Evolutionary conservation across 37 sponge, comb jelly and placozoan genomes (phyloP).

Genomic region (Aplysina aerophoba): DNA sequence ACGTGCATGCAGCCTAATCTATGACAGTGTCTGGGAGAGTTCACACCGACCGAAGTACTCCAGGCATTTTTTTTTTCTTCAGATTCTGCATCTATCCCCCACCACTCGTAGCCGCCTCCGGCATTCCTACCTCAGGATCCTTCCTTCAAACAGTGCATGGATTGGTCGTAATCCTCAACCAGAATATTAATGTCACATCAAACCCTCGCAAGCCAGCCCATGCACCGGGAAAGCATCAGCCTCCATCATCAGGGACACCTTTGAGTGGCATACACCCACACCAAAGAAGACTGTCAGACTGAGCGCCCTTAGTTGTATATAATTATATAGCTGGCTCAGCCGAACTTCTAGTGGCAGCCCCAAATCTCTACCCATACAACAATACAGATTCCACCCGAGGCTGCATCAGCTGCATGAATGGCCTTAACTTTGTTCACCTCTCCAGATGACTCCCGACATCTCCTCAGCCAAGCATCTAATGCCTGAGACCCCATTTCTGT

Average conservation of each 20-base stretch:
- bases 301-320: constrained; percentile 3
- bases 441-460: not conserved
- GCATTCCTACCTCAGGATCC: constrained; percentile 9
- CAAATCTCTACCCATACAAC: constrained; percentile 26
- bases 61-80: too few species aligned
- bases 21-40: too few species aligned
- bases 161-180: not conserved
- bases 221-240: constrained; percentile 29
- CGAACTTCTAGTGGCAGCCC: constrained; percentile 14
- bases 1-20: too few species aligned
- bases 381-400: too few species aligned
- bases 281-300: constrained; percentile 24
- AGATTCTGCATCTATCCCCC: not conserved
- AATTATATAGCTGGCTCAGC: not conserved
- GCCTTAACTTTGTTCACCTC: not conserved
- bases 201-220: constrained; percentile 8
- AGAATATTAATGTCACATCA: not conserved
- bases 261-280: constrained; percentile 32
- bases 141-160: constrained; percentile 23
- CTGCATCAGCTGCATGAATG: too few species aligned
- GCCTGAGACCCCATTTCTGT: constrained; percentile 4
- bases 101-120: not conserved
- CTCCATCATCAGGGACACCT: constrained; percentile 4
- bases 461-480: constrained; percentile 11
- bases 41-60: constrained; percentile 2